Evolutionary conservation across 2,113 vertebrate genomes (phyloP), one percentile per base, ranked within the genome.

Genomic region (Electrona antarctica): DNA sequence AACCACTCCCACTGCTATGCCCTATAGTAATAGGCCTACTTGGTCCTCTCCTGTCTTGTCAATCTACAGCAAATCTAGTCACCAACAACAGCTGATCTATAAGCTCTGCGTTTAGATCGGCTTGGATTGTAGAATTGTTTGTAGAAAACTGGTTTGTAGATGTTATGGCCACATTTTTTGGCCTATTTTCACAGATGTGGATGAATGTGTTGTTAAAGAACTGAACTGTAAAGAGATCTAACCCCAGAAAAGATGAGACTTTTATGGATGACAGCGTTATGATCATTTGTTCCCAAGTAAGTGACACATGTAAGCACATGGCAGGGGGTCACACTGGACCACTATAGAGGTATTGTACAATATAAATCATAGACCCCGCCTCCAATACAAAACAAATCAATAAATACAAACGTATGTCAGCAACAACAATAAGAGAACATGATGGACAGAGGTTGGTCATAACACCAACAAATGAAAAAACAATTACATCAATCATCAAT

Each of bases 381-480:
- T 47, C 21, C 48, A 10, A 60, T 15, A 69, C 11, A 45, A 85
- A 82, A 7, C 55, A 78, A 78, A 64, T 71, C 9, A 78, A 87
- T 87, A 86, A 90, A 89, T 89, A 78, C 85, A 78, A 82, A 87
- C 68, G 72, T 46, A 67, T 2, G 65, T 62, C 14, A 60, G 13
- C 71, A 21, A 64, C 46, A 73, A 69, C 70, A 33, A 72, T 58
- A 10, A 49, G 0, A 48, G 13, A 46, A 67, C 21, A 56, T 61
- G 47, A 64, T 54, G 57, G 63, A 60, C 67, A 55, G 61, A 68
- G 51, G 78, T 11, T 62, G 64, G 60, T 64, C 52, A 70, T 59
- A 45, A 65, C 28, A 59, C 9, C 41, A 47, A 69, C 65, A 60
- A 28, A 50, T 52, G 58, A 77, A 46, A 68, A 72, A 85, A 57